Evolutionary conservation across 2,113 vertebrate genomes (phyloP).

Genomic region (Proteles cristata): DNA sequence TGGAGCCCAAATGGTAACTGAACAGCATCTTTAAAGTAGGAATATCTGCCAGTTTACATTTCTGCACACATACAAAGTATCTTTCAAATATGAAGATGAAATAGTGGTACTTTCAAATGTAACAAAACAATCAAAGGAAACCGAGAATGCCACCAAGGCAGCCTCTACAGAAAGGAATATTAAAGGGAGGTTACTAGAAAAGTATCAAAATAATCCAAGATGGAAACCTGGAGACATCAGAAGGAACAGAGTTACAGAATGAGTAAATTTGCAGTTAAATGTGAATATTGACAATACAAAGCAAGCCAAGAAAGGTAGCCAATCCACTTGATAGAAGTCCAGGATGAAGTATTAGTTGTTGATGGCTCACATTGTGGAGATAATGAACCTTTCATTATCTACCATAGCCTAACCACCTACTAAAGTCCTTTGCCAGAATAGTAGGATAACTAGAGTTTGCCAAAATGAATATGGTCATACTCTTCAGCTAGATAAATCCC

Average conservation of each 20-base stretch:
- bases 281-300: background rate
- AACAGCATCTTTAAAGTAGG: background rate
- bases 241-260: background rate
- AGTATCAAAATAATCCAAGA: background rate
- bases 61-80: background rate
- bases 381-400: background rate
- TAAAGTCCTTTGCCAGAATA: background rate
- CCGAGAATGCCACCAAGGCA: background rate
- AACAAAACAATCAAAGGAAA: background rate
- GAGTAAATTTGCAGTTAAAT: background rate
- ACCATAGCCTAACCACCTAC: background rate
- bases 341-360: background rate
- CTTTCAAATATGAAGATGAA: background rate
- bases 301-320: background rate
- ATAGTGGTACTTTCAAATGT: background rate
- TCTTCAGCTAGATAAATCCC: background rate
- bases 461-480: background rate
- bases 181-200: background rate
- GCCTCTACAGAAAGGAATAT: background rate
- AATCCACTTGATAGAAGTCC: background rate
- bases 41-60: background rate
- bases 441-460: background rate
- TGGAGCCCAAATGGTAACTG: background rate
- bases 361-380: background rate
- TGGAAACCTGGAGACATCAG: background rate